phyloP scores from a whole-genome alignment of 2,797 vertebrate genomes.

The Tympanoctomys barrerae region DNA sequence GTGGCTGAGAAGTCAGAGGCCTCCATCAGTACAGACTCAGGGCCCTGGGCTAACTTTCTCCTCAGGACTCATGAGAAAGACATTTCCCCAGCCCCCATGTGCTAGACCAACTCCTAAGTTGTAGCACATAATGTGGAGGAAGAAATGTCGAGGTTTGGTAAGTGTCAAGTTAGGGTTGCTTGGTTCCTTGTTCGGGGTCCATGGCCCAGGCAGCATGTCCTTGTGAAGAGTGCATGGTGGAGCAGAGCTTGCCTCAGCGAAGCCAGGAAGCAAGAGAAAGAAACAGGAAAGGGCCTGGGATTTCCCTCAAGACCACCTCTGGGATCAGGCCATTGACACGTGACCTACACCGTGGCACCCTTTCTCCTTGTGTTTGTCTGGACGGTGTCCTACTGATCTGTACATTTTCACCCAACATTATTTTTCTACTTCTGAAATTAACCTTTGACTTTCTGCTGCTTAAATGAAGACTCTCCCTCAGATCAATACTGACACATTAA shows the following conservation, averaged over 20 bases:
- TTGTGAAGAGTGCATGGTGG: fast-evolving
- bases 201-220: too few species aligned
- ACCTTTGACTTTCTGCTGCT: not conserved
- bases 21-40: not conserved
- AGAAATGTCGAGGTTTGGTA: not conserved
- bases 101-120: too few species aligned
- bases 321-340: not conserved
- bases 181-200: not conserved
- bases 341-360: not conserved
- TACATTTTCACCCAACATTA: not conserved
- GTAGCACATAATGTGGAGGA: not conserved
- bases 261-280: not conserved
- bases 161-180: not conserved
- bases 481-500: constrained; percentile 52
- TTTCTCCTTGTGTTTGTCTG: not conserved
- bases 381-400: not conserved
- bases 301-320: not conserved
- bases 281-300: not conserved
- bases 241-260: too few species aligned
- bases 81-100: not conserved
- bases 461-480: not conserved
- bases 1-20: not conserved
- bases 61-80: not conserved
- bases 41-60: fast-evolving
- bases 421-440: not conserved